These are phyloP conservation scores for Bambusicola thoracicus DNA, from an alignment of 2,113 vertebrate genomes.

Conservation along the genomic window DNA sequence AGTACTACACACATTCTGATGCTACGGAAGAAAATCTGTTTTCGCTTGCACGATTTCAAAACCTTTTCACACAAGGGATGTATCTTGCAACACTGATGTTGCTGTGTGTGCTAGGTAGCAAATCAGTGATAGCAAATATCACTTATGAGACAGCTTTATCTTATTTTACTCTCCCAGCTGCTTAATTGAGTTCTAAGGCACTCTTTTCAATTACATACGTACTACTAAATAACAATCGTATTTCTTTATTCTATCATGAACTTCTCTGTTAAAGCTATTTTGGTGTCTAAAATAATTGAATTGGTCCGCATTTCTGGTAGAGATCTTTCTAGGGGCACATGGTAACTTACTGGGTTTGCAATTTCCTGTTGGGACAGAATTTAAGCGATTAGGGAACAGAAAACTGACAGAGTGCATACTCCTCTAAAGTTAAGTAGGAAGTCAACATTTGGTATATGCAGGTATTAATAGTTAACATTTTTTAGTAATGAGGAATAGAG, in stretches of 20 bases:
- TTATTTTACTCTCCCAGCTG: not conserved
- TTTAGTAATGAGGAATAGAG: not conserved
- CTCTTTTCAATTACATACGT: not conserved
- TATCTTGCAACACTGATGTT: not conserved
- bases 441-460: not conserved
- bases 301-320: not conserved
- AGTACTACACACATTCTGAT: not conserved
- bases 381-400: not conserved
- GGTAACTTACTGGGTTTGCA: not conserved
- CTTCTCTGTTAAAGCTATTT: not conserved
- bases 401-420: not conserved
- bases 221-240: not conserved
- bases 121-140: not conserved
- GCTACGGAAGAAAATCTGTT: not conserved
- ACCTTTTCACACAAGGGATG: not conserved
- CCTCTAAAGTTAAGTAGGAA: not conserved
- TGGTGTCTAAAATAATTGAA: not conserved
- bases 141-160: accelerated
- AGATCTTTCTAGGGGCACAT: not conserved
- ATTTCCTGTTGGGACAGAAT: not conserved
- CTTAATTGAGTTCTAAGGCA: not conserved
- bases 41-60: not conserved
- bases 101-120: not conserved
- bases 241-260: not conserved
- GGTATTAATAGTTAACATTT: not conserved